phyloP scores from a whole-genome alignment of 2,113 vertebrate species.

The Lasiurus cinereus region DNA sequence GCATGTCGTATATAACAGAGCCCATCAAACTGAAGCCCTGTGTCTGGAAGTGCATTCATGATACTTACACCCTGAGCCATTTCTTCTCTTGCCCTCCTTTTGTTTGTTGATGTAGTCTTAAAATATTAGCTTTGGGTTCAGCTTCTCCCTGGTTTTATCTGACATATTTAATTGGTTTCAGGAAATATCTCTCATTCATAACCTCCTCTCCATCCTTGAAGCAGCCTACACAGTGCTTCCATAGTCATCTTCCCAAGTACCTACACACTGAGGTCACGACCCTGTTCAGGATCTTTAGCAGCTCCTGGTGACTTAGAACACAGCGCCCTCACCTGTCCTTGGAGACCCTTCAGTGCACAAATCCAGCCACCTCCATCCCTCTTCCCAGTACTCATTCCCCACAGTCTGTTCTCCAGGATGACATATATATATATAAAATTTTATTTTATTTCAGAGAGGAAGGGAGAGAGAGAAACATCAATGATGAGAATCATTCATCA shows the following conservation, averaged over 20 bases:
- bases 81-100: background rate
- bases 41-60: background rate
- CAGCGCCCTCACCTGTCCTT: background rate
- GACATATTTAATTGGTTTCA: constrained; percentile 27
- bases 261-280: background rate
- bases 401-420: background rate
- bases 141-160: background rate
- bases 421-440: too few species aligned
- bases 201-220: background rate
- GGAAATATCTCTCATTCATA: background rate
- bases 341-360: background rate
- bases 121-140: background rate
- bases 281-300: background rate
- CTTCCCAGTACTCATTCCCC: background rate
- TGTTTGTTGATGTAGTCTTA: background rate
- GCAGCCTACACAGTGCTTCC: background rate
- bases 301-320: background rate
- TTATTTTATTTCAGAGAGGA: too few species aligned
- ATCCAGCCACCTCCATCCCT: background rate
- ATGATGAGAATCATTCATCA: too few species aligned
- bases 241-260: background rate
- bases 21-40: background rate
- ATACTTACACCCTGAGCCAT: too few species aligned
- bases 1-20: too few species aligned
- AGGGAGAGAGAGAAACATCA: too few species aligned